phyloP scores from a whole-genome alignment of 1,140 invertebrate species.

The Portunus trituberculatus region DNA sequence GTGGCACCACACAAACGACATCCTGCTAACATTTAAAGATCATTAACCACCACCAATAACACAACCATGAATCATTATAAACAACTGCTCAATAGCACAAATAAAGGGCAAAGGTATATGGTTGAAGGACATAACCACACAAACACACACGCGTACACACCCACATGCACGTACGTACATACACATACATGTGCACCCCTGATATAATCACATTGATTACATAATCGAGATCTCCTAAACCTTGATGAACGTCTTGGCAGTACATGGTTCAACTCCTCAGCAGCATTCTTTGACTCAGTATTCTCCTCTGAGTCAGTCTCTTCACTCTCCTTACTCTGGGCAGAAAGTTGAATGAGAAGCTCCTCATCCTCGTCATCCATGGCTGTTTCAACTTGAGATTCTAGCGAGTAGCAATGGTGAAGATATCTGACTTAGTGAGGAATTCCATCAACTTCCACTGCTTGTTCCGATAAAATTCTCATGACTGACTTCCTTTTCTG shows the following conservation, averaged over 20 bases:
- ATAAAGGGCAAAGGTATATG: too few relatives aligned
- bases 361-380: neutral
- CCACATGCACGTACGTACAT: too few relatives aligned
- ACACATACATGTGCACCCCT: too few relatives aligned
- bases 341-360: neutral
- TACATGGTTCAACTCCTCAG: neutral
- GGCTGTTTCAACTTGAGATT: neutral
- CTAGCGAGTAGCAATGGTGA: neutral
- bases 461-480: neutral
- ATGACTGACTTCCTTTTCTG: neutral
- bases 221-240: neutral
- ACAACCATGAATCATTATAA: too few relatives aligned
- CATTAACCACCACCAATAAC: too few relatives aligned
- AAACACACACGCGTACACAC: too few relatives aligned
- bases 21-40: too few relatives aligned
- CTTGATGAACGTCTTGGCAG: slow-evolving; percentile 25
- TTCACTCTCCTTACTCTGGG: too few relatives aligned
- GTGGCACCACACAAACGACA: too few relatives aligned
- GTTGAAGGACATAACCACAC: too few relatives aligned
- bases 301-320: too few relatives aligned
- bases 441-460: neutral
- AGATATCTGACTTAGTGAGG: neutral
- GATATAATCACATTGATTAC: slow-evolving; percentile 37
- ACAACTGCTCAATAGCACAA: too few relatives aligned
- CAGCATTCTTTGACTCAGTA: neutral